phyloP scores from a whole-genome alignment of 2,113 vertebrate species.

The Varanus salvator region DNA sequence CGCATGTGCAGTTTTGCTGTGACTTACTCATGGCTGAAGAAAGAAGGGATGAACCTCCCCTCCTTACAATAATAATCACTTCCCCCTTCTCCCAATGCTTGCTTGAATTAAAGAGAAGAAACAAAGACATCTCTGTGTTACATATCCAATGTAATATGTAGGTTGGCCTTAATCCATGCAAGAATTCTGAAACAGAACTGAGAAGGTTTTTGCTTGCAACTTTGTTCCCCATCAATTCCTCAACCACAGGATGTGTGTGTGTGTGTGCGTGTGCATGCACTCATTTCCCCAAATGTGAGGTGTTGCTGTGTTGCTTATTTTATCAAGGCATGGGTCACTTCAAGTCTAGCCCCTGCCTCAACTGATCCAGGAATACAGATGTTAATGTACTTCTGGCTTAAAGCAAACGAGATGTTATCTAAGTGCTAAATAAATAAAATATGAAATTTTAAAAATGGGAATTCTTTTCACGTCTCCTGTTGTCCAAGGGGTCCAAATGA shows the following conservation, averaged over 20 bases:
- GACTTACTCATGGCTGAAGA: background rate
- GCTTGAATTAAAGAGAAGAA: background rate
- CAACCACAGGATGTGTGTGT: background rate
- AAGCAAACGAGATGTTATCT: conserved; percentile 19
- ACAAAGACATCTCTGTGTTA: background rate
- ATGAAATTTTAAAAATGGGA: background rate
- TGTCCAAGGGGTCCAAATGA: background rate
- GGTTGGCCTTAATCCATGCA: conserved; percentile 2
- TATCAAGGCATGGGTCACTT: conserved; percentile 35
- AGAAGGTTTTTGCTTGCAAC: background rate
- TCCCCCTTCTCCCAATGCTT: background rate
- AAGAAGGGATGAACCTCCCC: background rate
- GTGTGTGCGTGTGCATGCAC: background rate
- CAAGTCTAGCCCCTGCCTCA: conserved; percentile 26
- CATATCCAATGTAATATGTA: conserved; percentile 8
- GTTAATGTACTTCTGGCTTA: conserved; percentile 28
- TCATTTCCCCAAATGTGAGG: background rate
- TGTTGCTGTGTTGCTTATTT: conserved; percentile 33
- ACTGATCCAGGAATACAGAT: conserved; percentile 26
- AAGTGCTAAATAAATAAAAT: conserved; percentile 35
- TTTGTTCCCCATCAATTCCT: background rate
- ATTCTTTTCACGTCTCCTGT: conserved; percentile 9
- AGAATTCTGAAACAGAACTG: background rate
- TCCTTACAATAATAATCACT: background rate
- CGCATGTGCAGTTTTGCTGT: background rate